Conservation (phyloP, 2,888 invertebrate genomes). For the Tetramorium bicarinatum region DNA sequence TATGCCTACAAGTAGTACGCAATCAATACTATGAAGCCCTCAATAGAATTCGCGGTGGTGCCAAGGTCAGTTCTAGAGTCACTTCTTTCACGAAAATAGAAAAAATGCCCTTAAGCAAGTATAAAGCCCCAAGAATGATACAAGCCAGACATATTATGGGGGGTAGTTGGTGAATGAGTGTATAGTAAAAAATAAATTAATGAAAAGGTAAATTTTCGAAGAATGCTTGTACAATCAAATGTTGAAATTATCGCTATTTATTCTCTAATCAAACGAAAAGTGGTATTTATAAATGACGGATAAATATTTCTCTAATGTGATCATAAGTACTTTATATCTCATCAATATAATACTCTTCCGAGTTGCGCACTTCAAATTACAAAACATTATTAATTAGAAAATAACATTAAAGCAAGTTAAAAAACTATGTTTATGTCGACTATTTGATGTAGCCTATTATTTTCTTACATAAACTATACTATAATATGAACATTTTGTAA, state of each 20-base stretch:
- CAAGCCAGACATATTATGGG: no score
- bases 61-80: no score
- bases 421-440: not conserved
- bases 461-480: conserved; percentile 14
- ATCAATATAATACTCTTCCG: conserved; percentile 14
- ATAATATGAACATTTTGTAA: conserved; percentile 17
- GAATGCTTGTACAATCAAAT: not conserved
- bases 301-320: conserved; percentile 53
- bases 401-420: not conserved
- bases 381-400: conserved; percentile 22
- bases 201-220: not conserved
- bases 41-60: no score
- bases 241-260: not conserved
- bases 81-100: no score
- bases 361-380: not conserved
- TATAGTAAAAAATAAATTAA: conserved; percentile 7
- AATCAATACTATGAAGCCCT: no score
- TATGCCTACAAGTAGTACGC: no score
- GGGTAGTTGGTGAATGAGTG: no score
- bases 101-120: no score
- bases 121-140: no score
- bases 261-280: conserved; percentile 36
- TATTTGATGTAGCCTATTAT: conserved; percentile 1
- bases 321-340: conserved; percentile 51
- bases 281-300: not conserved